Conservation (phyloP, 2,797 vertebrate species). For the Tapirus indicus region DNA sequence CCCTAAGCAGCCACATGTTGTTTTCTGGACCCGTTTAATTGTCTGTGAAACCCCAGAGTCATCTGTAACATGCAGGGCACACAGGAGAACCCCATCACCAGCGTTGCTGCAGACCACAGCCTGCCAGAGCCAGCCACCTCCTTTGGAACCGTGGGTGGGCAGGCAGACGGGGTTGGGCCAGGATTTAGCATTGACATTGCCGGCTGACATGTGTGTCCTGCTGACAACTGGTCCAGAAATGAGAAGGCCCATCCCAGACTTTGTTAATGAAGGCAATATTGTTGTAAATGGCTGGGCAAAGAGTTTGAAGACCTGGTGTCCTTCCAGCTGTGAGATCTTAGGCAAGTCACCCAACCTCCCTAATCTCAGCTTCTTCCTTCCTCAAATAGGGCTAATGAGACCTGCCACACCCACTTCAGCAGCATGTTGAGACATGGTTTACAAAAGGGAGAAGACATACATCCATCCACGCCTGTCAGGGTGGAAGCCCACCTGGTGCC, state of each 20-base stretch:
- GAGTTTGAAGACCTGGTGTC: background rate
- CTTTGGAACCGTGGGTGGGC: background rate
- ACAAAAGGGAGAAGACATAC: background rate
- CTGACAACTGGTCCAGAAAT: background rate
- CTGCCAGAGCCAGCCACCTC: background rate
- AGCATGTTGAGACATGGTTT: background rate
- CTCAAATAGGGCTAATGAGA: background rate
- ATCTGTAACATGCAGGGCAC: conserved; percentile 29
- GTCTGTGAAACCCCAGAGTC: conserved; percentile 71
- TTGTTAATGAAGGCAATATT: background rate
- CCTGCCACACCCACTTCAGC: background rate
- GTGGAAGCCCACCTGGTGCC: no score
- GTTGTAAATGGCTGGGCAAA: background rate
- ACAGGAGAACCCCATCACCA: background rate
- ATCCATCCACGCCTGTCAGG: background rate
- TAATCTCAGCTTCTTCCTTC: background rate
- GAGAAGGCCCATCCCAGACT: background rate
- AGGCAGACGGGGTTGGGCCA: background rate
- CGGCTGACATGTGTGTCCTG: background rate
- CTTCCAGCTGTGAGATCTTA: background rate
- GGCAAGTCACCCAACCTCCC: background rate
- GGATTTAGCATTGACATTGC: background rate
- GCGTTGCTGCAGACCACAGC: background rate
- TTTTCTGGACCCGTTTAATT: conserved; percentile 65
- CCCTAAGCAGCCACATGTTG: conserved; percentile 58